Base-by-base conservation (phyloP, 2,888 invertebrate genomes). In the Colostygia pectinataria region DNA sequence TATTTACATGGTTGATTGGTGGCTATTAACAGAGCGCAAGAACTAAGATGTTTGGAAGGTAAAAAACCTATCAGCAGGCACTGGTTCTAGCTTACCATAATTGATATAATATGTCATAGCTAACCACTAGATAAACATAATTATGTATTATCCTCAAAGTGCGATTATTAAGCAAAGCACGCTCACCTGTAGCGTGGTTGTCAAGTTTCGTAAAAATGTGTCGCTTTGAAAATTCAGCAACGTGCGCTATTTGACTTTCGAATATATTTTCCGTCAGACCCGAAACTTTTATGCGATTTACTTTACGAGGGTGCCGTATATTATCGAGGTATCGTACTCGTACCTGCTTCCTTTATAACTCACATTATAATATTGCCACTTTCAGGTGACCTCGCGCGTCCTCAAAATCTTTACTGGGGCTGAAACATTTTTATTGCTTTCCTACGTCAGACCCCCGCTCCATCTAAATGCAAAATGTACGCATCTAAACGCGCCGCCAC, bases 401-500 rank as follows among this genome's bases (percentile, higher is more conserved):
- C 43, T 52, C 46, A 27, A 24, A 52, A 53, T 56, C 54, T 50
- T 43, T 48, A 50, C 53, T 36, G 42, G 43, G 45, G 43, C 49
- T 54, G 52, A 53, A 55, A 55, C 55, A 55, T 48, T 53, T 58
- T 56, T 59, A 59, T 59, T 57, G 57, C 48, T 51, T 56, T 44
- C 53, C 53, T 49, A 27, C 47, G 52, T 56, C 59, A 50, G 53
- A 53, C 59, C 57, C 50, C 52, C 55, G 36, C 48, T 57, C 59
- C 50, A 59, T 54, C 59, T 56, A 54, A 53, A 59, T 56, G 59
- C 56, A 43, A 54, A 54, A 56, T 56, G 50, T 53, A 50, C 52
- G 52, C 52, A 50, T 45, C 50, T 27, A 36, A 48, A 28, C 53
- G 55, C 55, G 45, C 51, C 37, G 34, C 44, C 56, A 51, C 52